Conservation (phyloP, 1,140 invertebrate genomes). For the Drosophila virilis region DNA sequence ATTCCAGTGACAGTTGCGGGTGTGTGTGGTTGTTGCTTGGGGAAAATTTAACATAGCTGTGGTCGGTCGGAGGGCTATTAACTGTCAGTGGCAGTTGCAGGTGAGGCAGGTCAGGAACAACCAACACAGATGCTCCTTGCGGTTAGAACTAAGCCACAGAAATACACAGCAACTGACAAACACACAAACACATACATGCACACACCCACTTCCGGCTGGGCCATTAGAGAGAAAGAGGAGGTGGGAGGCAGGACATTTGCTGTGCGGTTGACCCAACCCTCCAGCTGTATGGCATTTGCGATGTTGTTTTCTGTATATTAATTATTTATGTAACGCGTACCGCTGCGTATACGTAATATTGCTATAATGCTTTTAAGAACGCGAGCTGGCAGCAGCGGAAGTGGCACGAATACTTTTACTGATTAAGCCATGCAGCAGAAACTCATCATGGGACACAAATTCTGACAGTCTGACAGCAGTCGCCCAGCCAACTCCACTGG, state of each 20-base stretch:
- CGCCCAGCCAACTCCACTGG: no score
- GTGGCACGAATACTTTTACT: constrained; percentile 27
- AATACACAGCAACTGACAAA: constrained; percentile 10
- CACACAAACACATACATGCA: constrained; percentile 8
- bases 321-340: constrained; percentile 61
- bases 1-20: constrained; percentile 8
- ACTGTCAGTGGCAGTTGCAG: constrained; percentile 64
- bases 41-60: constrained; percentile 24
- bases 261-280: constrained; percentile 46
- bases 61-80: constrained; percentile 50
- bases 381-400: neutral
- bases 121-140: constrained; percentile 54
- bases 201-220: neutral
- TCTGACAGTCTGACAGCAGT: neutral
- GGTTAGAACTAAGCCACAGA: constrained; percentile 59
- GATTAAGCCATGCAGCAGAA: constrained; percentile 36
- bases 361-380: constrained; percentile 62
- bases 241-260: neutral
- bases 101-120: constrained; percentile 17
- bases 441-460: constrained; percentile 15
- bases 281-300: constrained; percentile 31
- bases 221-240: neutral
- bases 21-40: constrained; percentile 12
- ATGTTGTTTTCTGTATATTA: constrained; percentile 67
- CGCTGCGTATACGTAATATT: constrained; percentile 65